phyloP scores from a whole-genome alignment of 2,113 vertebrate genomes.

The Misgurnus anguillicaudatus region DNA sequence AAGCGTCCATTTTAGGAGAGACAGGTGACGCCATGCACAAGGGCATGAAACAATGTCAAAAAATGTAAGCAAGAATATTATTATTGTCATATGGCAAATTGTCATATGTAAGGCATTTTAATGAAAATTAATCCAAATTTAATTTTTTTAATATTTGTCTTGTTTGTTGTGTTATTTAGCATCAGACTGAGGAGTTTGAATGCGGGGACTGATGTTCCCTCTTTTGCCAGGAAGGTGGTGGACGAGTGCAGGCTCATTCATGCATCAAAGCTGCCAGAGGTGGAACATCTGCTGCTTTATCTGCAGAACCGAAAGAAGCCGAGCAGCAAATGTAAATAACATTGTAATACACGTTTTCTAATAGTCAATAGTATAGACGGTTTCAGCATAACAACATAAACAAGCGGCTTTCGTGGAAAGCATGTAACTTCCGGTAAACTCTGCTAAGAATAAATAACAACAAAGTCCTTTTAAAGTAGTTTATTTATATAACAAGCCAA shows the following conservation, averaged over 20 bases:
- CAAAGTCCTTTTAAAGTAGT: too few species aligned
- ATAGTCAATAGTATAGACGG: too few species aligned
- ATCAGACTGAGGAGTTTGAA: slow-evolving; percentile 95
- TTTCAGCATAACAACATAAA: too few species aligned
- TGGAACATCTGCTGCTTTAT: slow-evolving; percentile 93
- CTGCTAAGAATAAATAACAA: too few species aligned
- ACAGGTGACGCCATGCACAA: slow-evolving; percentile 83
- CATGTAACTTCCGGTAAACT: too few species aligned
- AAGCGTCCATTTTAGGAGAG: slow-evolving; percentile 89
- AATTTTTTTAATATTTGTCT: not conserved
- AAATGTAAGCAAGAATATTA: slow-evolving; percentile 81
- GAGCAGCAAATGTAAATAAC: slow-evolving; percentile 40
- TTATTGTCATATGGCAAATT: too few species aligned
- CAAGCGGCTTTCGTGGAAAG: too few species aligned
- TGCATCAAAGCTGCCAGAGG: slow-evolving; percentile 85
- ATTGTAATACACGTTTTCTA: not conserved
- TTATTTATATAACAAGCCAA: too few species aligned
- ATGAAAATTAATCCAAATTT: not conserved
- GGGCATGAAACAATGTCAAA: slow-evolving; percentile 91
- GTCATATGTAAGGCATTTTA: not conserved
- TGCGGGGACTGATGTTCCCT: slow-evolving; percentile 86
- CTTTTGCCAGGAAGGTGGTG: slow-evolving; percentile 91
- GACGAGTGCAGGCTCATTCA: slow-evolving; percentile 96
- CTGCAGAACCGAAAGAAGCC: slow-evolving; percentile 88
- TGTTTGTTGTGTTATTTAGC: slow-evolving; percentile 63